Percentiles rank a stretch among this genome's conserved stretches.
These are phyloP conservation scores for Neosalanx taihuensis DNA, from an alignment of 2,797 vertebrate species.

Conservation along the genomic window DNA sequence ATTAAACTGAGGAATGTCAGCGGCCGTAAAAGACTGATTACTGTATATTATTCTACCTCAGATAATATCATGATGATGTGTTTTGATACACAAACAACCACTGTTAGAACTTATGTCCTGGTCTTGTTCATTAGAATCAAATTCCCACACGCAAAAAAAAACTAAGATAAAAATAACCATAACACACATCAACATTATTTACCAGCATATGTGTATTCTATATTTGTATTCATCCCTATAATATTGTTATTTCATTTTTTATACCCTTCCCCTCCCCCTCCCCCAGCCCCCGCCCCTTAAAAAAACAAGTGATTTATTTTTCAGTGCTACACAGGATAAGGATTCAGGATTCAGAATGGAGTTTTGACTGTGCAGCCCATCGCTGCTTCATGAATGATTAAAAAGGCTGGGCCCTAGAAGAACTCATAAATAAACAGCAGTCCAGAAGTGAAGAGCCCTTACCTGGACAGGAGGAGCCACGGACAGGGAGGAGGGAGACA, in stretches of 20 bases:
- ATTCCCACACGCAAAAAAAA: slow-evolving; percentile 10
- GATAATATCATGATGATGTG: slow-evolving; percentile 26
- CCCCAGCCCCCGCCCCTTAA: slow-evolving; percentile 25
- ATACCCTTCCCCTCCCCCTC: slow-evolving; percentile 26
- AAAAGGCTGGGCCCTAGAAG: slow-evolving; percentile 65
- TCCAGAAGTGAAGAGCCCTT: slow-evolving; percentile 58
- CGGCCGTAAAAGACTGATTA: slow-evolving; percentile 29
- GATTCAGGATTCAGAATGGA: slow-evolving; percentile 62
- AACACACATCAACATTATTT: slow-evolving; percentile 26
- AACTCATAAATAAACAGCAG: slow-evolving; percentile 80
- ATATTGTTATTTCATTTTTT: slow-evolving; percentile 33
- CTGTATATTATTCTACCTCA: slow-evolving; percentile 35
- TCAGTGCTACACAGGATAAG: slow-evolving; percentile 37
- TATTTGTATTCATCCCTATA: no score
- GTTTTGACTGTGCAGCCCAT: slow-evolving; percentile 64
- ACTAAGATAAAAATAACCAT: slow-evolving; percentile 4
- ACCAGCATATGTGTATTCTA: background rate
- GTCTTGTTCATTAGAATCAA: slow-evolving; percentile 38
- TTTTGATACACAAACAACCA: no score
- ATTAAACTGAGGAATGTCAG: slow-evolving; percentile 32
- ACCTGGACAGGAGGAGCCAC: slow-evolving; percentile 47
- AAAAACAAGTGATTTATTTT: slow-evolving; percentile 46
- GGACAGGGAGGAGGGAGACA: slow-evolving; percentile 28
- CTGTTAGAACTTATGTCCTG: background rate
- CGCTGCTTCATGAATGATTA: slow-evolving; percentile 79